Conservation (phyloP, 2,113 vertebrate genomes). For the Centropristis striata region DNA sequence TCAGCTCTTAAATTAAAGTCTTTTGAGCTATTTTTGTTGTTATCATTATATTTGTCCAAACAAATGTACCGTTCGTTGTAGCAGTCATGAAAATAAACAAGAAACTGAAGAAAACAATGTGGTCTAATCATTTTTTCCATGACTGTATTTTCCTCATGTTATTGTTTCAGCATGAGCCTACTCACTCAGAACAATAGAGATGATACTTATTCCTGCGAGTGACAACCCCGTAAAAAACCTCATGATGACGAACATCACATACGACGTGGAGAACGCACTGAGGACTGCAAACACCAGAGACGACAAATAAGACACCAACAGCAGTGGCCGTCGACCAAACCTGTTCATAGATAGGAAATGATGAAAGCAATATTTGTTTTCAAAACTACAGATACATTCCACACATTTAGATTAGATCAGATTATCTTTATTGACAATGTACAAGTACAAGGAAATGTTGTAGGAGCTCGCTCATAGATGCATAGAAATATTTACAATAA, state of each 20-base stretch:
- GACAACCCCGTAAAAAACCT: conserved; percentile 84
- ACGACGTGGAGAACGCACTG: conserved; percentile 81
- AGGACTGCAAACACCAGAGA: conserved; percentile 76
- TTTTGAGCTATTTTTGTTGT: too few species aligned
- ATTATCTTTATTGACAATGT: neutral
- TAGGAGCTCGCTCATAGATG: too few species aligned
- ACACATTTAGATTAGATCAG: too few species aligned
- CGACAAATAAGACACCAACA: conserved; percentile 80
- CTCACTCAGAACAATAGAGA: conserved; percentile 82
- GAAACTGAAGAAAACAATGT: too few species aligned
- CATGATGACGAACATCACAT: conserved; percentile 80
- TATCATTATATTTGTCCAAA: too few species aligned
- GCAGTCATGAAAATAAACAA: too few species aligned
- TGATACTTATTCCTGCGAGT: conserved; percentile 82
- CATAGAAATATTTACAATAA: too few species aligned
- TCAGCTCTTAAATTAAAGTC: too few species aligned
- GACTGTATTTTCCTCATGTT: neutral
- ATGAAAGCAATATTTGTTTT: neutral
- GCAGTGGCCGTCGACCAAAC: conserved; percentile 80
- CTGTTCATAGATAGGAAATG: conserved; percentile 58
- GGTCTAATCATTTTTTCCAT: too few species aligned
- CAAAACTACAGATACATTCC: neutral
- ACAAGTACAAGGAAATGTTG: too few species aligned
- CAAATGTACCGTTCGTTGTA: too few species aligned
- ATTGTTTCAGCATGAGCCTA: neutral